Conservation (phyloP, 2,113 vertebrate genomes). For the Tupaia chinensis region DNA sequence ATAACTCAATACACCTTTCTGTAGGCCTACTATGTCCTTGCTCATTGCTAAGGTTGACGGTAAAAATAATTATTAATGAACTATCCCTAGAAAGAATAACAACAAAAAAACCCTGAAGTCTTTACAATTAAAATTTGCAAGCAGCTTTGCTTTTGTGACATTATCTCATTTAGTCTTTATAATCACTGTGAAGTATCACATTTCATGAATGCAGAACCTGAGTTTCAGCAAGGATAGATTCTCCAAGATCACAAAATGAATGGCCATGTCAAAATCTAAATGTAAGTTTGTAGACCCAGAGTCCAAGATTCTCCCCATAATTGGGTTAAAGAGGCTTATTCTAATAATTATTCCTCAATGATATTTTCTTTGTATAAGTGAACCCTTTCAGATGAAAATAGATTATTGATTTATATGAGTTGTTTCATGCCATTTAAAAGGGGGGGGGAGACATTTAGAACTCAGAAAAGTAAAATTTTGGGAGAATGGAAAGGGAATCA, state of each 20-base stretch:
- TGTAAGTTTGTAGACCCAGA: neutral
- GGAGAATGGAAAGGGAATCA: neutral
- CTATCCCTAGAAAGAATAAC: neutral
- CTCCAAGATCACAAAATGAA: neutral
- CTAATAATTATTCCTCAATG: neutral
- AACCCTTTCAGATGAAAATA: slow-evolving; percentile 18
- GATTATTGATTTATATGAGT: neutral
- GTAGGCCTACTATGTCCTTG: neutral
- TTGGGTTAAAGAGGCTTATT: neutral
- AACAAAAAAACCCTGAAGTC: neutral
- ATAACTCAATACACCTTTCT: neutral
- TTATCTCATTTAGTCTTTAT: neutral
- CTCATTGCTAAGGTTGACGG: neutral
- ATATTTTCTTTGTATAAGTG: slow-evolving; percentile 30
- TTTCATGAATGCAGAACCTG: neutral
- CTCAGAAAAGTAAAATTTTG: neutral
- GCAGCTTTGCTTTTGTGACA: neutral
- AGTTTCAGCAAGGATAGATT: neutral
- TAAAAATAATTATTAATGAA: neutral
- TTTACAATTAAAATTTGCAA: neutral
- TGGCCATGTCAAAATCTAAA: neutral
- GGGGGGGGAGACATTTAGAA: neutral
- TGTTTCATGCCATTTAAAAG: neutral
- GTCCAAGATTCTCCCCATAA: neutral
- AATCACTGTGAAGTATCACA: neutral